These are phyloP conservation scores for Agrotis ipsilon DNA, from an alignment of 2,888 invertebrate species.

Conservation along the genomic window DNA sequence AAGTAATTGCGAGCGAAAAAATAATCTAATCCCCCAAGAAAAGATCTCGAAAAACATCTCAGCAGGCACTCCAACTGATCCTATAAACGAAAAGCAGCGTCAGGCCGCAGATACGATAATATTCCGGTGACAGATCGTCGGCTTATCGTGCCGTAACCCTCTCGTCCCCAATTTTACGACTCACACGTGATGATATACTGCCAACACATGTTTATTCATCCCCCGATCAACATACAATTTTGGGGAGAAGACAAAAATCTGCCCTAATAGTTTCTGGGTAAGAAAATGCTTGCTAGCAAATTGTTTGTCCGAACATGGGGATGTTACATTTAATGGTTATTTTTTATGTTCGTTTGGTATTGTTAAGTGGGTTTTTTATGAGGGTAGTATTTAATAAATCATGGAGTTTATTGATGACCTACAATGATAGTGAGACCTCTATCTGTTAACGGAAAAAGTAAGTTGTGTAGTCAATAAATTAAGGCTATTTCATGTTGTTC, in stretches of 20 bases:
- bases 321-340: constrained; percentile 13
- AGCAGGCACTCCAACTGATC: constrained; percentile 31
- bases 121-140: constrained; percentile 63
- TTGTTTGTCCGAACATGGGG: constrained; percentile 13
- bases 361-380: constrained; percentile 17
- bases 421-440: background rate
- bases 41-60: constrained; percentile 13
- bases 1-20: constrained; percentile 2
- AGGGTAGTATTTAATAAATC: constrained; percentile 7
- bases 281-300: constrained; percentile 8
- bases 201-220: constrained; percentile 65
- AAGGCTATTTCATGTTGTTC: background rate
- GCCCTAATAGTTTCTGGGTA: constrained; percentile 29
- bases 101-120: constrained; percentile 63
- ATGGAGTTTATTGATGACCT: background rate
- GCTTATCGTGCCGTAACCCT: constrained; percentile 63
- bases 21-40: constrained; percentile 9
- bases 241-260: constrained; percentile 50
- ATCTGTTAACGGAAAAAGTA: background rate
- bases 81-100: constrained; percentile 49
- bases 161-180: constrained; percentile 61
- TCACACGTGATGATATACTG: constrained; percentile 63
- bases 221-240: constrained; percentile 61
- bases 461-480: background rate
- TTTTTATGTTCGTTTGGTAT: constrained; percentile 30